A percentile compares a stretch with the other conserved stretches of the same genome.
Conservation (phyloP, 2,888 invertebrate genomes). For the Napeogenes sylphis region DNA sequence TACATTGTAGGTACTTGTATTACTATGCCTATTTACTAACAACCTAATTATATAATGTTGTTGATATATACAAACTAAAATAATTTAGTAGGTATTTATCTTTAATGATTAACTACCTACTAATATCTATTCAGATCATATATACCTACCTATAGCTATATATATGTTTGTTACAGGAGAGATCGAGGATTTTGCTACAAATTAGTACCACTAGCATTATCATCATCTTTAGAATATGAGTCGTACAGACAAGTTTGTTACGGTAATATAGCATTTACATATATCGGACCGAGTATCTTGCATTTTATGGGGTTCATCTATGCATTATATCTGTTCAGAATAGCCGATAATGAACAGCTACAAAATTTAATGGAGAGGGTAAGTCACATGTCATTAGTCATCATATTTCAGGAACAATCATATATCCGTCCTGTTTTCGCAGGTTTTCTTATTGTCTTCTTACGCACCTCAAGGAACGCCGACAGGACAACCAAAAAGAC, state of each 20-base stretch:
- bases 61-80: too few species aligned
- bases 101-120: too few species aligned
- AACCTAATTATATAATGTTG: too few species aligned
- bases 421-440: background rate
- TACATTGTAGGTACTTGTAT: too few species aligned
- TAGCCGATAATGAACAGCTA: conserved; percentile 88
- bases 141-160: too few species aligned
- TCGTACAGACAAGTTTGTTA: conserved; percentile 81
- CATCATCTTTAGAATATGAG: conserved; percentile 63
- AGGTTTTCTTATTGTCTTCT: conserved; percentile 86
- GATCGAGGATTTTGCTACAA: conserved; percentile 85
- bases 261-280: conserved; percentile 84
- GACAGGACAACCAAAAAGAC: conserved; percentile 80
- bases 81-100: too few species aligned
- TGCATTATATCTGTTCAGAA: conserved; percentile 84
- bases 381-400: conserved; percentile 36
- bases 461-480: conserved; percentile 81
- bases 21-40: too few species aligned
- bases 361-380: conserved; percentile 90
- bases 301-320: conserved; percentile 86
- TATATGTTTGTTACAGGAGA: conserved; percentile 60
- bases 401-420: background rate
- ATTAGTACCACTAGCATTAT: conserved; percentile 62
- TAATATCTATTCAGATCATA: too few species aligned
- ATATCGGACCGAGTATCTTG: conserved; percentile 83